A percentile compares a stretch with the other conserved stretches of the same genome.
Evolutionary conservation across 2,888 invertebrate genomes (phyloP).

Genomic region (Drosophila mimica): DNA sequence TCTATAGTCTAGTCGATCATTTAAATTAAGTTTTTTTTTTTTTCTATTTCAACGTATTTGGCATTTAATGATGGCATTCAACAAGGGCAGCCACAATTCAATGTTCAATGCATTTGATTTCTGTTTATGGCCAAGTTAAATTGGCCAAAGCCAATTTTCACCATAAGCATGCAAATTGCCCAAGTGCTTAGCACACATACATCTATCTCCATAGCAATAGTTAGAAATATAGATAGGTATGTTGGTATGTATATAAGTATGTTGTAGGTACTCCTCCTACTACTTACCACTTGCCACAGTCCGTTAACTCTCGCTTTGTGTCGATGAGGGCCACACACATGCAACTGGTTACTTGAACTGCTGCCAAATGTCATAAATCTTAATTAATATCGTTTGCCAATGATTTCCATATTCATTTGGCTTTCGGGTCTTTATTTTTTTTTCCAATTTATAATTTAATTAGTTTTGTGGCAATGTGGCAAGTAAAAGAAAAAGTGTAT

Average conservation of each 20-base stretch:
- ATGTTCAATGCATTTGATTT: constrained; percentile 47
- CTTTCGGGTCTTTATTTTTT: constrained; percentile 33
- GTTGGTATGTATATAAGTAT: constrained; percentile 3
- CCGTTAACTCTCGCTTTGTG: constrained; percentile 21
- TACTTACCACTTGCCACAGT: constrained; percentile 8
- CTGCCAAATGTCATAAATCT: constrained; percentile 73
- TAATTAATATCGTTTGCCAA: constrained; percentile 71
- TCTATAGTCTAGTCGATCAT: constrained; percentile 1
- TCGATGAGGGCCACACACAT: constrained; percentile 45
- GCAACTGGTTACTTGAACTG: constrained; percentile 45
- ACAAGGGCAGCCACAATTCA: constrained; percentile 50
- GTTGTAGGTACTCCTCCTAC: constrained; percentile 17
- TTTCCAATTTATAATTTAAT: constrained; percentile 67
- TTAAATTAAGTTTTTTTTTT: constrained; percentile 18
- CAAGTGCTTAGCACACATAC: constrained; percentile 33
- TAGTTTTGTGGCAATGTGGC: constrained; percentile 43
- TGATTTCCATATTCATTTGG: constrained; percentile 62
- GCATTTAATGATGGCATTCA: constrained; percentile 42
- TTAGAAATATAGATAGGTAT: background rate
- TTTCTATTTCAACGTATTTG: constrained; percentile 20
- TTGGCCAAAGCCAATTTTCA: constrained; percentile 58
- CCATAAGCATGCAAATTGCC: constrained; percentile 62
- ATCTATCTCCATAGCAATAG: background rate
- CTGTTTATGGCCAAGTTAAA: constrained; percentile 58
- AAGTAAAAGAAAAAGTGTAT: constrained; percentile 48